A percentile compares a stretch with the other conserved stretches of the same genome.
Evolutionary conservation across 2,113 vertebrate species (phyloP).

Genomic region (Lepisosteus oculatus): DNA sequence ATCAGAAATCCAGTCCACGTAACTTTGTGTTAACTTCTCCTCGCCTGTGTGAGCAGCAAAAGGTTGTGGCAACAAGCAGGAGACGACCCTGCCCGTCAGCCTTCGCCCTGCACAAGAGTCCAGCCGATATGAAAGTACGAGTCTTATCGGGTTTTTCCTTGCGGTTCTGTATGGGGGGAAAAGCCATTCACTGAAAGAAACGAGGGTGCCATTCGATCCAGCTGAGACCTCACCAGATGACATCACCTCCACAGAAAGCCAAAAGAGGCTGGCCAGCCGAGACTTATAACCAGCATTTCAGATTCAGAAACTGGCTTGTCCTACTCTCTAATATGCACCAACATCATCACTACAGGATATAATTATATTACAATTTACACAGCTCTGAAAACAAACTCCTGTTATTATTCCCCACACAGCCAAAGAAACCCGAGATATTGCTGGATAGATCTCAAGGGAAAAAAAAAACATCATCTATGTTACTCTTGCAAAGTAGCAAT

Average conservation of each 20-base stretch:
- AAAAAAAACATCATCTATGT: no score
- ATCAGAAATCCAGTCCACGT: no score
- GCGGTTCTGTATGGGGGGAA: neutral
- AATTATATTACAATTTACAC: slow-evolving; percentile 38
- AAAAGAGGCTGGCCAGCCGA: slow-evolving; percentile 17
- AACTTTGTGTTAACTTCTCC: no score
- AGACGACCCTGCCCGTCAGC: no score
- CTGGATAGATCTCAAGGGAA: slow-evolving; percentile 1
- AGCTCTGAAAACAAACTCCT: slow-evolving; percentile 15
- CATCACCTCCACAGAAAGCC: slow-evolving; percentile 47
- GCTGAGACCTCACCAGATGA: slow-evolving; percentile 29
- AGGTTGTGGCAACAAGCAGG: no score
- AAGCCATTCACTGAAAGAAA: neutral
- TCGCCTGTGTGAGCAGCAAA: no score
- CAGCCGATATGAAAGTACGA: neutral
- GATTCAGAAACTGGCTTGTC: slow-evolving; percentile 1
- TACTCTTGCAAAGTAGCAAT: no score
- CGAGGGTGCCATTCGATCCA: neutral
- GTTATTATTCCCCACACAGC: slow-evolving; percentile 9
- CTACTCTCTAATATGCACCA: neutral
- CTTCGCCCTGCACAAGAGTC: no score
- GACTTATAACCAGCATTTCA: neutral
- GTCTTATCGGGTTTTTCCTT: no score
- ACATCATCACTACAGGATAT: slow-evolving; percentile 20
- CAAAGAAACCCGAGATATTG: neutral